Conservation (phyloP, 2,888 invertebrate species). For the Gordius sp. region DNA sequence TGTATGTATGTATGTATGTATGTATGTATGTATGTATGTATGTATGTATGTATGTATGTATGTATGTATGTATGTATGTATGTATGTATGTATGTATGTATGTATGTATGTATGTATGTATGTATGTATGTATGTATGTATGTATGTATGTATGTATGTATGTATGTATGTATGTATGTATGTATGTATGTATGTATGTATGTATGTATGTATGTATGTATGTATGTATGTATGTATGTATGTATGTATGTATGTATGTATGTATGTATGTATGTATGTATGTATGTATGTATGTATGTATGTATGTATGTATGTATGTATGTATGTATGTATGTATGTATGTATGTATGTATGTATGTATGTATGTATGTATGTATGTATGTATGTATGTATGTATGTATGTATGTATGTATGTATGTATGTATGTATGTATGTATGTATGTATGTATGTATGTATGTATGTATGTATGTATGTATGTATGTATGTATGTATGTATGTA, state of each 20-base stretch:
- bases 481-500: constrained; percentile 18
- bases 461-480: constrained; percentile 18
- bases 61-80: constrained; percentile 11
- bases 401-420: constrained; percentile 1
- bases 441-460: constrained; percentile 15
- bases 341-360: neutral
- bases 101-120: constrained; percentile 7
- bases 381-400: constrained; percentile 1
- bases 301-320: constrained; percentile 5
- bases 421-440: neutral
- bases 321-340: neutral
- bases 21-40: constrained; percentile 14
- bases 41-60: constrained; percentile 15
- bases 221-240: constrained; percentile 5
- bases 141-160: neutral
- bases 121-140: neutral
- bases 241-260: constrained; percentile 5
- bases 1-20: constrained; percentile 15
- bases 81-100: constrained; percentile 13
- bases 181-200: constrained; percentile 5
- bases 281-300: constrained; percentile 5
- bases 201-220: constrained; percentile 5
- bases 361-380: neutral
- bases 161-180: neutral
- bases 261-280: constrained; percentile 5